Evolutionary conservation across 2,113 vertebrate species (phyloP).

Genomic region (Cettia cetti): DNA sequence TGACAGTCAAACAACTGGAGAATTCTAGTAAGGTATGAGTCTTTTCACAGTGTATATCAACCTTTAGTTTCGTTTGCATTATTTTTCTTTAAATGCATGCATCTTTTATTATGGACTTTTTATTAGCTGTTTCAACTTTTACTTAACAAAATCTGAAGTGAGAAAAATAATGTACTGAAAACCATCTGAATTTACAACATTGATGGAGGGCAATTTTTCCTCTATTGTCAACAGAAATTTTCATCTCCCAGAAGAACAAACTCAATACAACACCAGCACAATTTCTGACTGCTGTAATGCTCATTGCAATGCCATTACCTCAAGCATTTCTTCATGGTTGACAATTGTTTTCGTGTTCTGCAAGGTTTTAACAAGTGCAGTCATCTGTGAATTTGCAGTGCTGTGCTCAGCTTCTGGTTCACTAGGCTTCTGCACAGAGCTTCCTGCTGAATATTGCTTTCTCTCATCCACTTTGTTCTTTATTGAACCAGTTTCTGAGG

Average conservation of each 20-base stretch:
- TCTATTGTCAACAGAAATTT: background rate
- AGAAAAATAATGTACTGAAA: background rate
- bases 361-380: constrained; percentile 73
- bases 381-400: constrained; percentile 73
- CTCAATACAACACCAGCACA: background rate
- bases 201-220: background rate
- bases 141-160: background rate
- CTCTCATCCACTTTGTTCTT: constrained; percentile 79
- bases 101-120: background rate
- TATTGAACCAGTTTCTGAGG: constrained; percentile 78
- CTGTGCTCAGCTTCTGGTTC: constrained; percentile 74
- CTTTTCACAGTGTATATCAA: background rate
- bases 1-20: background rate
- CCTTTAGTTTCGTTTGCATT: background rate
- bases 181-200: background rate
- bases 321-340: constrained; percentile 86
- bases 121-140: background rate
- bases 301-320: constrained; percentile 75
- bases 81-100: background rate
- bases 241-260: background rate
- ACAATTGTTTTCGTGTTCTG: constrained; percentile 73
- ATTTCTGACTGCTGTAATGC: background rate
- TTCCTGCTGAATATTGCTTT: constrained; percentile 71
- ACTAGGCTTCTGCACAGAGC: constrained; percentile 66
- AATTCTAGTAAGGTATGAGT: background rate